Evolutionary conservation across 1,140 invertebrate species (phyloP), one percentile per base, ranked within the genome.

Genomic region (Euura lappo): DNA sequence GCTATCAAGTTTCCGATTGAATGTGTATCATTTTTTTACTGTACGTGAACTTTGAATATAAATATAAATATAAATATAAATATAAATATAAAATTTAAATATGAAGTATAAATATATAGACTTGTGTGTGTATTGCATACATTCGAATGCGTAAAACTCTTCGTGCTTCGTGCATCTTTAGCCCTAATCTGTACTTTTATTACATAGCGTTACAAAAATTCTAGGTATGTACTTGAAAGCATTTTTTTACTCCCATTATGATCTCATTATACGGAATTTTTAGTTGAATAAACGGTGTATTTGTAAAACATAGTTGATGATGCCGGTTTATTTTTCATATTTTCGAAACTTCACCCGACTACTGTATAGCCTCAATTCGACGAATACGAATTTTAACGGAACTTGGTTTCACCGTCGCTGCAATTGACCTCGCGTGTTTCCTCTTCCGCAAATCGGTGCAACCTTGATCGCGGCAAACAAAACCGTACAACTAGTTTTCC

Each of bases 261-360:
- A 76, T 79, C 74, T 79, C 73, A 79, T 77, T 77, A 77, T 73
- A 73, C 43, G 47, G 64, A 67, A 72, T 71, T 66, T 70, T 72
- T 71, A 70, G 72, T 77, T 79, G 44, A 78, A 77, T 78, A 78
- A 78, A 78, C 71, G 72, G 43, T 64, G 72, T 78, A 77, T 75
- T 78, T 75, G 72, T 73, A 70, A 69, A 13, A 72, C 13, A 71
- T 42, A 71, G 28, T 28, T 28, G 2, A 8, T n/a, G 13, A 11
- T 8, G 70, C 71, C 45, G 74, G 77, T 74, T 79, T 79, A 81
- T 79, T 75, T 71, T 77, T 28, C 28, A 28, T 51, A 68, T 68
- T 75, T 71, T 45, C 71, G 51, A 60, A 69, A 69, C 44, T 28
- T 76, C 71, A 70, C 66, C 69, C 66, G 69, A 65, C 51, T 75